Percentiles rank a stretch among this genome's conserved stretches.
Evolutionary conservation across 2,797 vertebrate species (phyloP).

Genomic region (Poecilia wingei): DNA sequence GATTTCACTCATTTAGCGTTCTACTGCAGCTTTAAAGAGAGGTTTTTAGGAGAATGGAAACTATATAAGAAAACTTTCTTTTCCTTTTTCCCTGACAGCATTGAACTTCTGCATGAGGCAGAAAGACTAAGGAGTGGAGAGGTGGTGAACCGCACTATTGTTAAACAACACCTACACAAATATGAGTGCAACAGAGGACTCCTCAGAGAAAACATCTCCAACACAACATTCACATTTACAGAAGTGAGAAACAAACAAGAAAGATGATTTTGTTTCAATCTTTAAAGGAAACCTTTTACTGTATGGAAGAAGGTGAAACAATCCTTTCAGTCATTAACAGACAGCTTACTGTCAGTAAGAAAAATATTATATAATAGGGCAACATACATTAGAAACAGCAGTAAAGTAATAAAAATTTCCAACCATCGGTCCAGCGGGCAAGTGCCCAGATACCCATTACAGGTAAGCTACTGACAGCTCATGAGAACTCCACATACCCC

Average conservation of each 20-base stretch:
- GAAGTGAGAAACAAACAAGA: neutral
- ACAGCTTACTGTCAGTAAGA: neutral
- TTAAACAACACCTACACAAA: constrained; percentile 13
- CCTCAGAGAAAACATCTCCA: neutral
- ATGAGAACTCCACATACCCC: neutral
- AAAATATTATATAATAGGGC: neutral
- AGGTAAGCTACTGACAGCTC: neutral
- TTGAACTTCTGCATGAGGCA: neutral
- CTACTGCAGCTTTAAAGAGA: neutral
- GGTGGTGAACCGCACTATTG: neutral
- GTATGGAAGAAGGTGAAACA: neutral
- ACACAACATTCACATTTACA: neutral
- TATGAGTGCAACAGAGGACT: neutral
- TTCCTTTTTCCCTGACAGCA: neutral
- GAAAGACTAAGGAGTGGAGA: neutral
- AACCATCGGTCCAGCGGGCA: too few species aligned
- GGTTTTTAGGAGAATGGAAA: neutral
- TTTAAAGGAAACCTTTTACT: neutral
- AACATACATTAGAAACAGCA: neutral
- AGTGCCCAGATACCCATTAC: neutral
- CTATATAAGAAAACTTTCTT: neutral
- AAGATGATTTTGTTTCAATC: neutral
- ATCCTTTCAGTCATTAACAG: neutral
- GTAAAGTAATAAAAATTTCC: neutral
- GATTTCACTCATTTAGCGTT: neutral